Base-by-base conservation (phyloP, 1,140 invertebrate species). In the Hypsibius dujardini region DNA sequence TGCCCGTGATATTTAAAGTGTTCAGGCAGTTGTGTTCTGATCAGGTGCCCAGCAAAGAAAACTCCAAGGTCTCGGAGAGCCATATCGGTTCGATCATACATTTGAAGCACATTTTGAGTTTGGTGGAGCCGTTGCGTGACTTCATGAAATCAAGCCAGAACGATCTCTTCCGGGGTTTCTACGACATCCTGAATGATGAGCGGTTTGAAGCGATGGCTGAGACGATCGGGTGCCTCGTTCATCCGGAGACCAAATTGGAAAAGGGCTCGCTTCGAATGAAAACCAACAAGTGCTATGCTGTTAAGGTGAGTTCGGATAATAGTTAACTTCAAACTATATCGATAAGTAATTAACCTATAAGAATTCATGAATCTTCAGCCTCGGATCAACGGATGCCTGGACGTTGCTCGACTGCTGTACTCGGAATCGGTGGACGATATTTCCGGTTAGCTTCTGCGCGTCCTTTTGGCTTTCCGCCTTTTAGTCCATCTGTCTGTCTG, bases 221-320 rank as follows among this genome's bases (percentile, higher is more conserved):
- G 69, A 81, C 83, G 67, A 87, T 92, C 71, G 77, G 83, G 15
- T 80, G 81, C 70, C 81, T 89, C 0, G 84, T 95, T 70, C 84
- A 88, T 79, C 84, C 87, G 70, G 87, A 91, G 75, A 85, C 85
- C 1, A 84, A 83, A 75, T 85, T 84, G 46, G 81, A 86, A n/a
- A 85, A 85, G 77, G 88, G 87, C 1, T 84, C 83, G 70, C 78
- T 83, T 1, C 82, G 83, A n/a, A 83, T 84, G 76, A 83, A 82
- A 72, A 83, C 87, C 72, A 88, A 92, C 79, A 84, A 90, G 72
- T 89, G 88, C 77, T 91, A 90, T 80, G 89, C 90, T 47, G 86
- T 95, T 1, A 90, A 87, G 80, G 81, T 81, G 75, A 74, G 73
- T 73, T 40, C 70, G 40, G 45, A n/a, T 14, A 46, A 2, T 71